Conservation (phyloP, 2,113 vertebrate species). For the Erythrolamprus reginae region DNA sequence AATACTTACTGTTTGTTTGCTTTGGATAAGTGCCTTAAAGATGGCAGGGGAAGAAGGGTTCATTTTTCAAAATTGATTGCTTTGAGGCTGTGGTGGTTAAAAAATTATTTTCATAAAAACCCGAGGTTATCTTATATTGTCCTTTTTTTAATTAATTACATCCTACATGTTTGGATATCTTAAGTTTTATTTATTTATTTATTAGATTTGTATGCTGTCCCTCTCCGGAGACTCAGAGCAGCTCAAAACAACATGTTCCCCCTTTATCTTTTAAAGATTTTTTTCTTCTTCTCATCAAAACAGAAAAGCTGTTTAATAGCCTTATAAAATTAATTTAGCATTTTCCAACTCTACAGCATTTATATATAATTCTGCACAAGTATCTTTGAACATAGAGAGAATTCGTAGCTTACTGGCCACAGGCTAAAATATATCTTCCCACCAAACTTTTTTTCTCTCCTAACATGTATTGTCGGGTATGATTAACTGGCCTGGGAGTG, state of each 20-base stretch:
- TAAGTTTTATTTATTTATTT: too few relatives aligned
- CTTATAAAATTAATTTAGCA: neutral
- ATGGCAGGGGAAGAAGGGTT: neutral
- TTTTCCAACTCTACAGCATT: neutral
- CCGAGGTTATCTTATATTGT: neutral
- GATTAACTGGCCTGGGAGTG: neutral
- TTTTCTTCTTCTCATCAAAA: neutral
- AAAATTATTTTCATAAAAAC: neutral
- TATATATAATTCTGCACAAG: neutral
- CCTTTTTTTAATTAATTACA: neutral
- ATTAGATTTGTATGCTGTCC: too few relatives aligned
- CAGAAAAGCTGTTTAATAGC: neutral
- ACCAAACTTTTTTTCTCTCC: neutral
- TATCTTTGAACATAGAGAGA: neutral
- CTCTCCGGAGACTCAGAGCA: too few relatives aligned
- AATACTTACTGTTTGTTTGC: neutral
- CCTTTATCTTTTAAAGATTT: neutral
- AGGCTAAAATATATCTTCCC: neutral
- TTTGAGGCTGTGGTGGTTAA: neutral
- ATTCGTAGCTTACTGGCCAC: neutral
- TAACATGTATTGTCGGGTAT: neutral
- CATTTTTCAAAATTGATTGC: neutral
- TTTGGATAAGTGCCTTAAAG: neutral
- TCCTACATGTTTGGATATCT: neutral
- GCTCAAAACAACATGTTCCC: too few relatives aligned